Conservation (phyloP, 2,888 invertebrate genomes). For the Seira sanloemensis region DNA sequence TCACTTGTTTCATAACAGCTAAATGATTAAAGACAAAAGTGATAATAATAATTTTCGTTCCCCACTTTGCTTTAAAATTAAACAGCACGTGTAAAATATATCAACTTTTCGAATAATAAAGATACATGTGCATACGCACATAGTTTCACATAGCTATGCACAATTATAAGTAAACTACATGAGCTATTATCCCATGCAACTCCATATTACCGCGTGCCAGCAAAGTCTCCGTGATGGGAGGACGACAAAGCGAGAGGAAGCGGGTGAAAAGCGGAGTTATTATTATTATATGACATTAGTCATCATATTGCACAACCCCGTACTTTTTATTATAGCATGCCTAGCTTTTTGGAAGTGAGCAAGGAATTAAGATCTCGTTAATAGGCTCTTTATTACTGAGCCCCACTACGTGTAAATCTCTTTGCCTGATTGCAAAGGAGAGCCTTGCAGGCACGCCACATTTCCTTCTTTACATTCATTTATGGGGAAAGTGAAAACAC, state of each 20-base stretch:
- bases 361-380: constrained; percentile 56
- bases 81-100: no score
- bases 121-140: no score
- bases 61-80: no score
- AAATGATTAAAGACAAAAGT: no score
- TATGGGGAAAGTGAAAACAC: neutral
- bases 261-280: constrained; percentile 17
- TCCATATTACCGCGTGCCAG: no score
- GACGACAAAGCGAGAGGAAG: neutral
- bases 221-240: no score
- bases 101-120: no score
- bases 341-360: constrained; percentile 35
- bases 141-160: no score
- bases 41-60: no score
- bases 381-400: constrained; percentile 54
- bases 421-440: constrained; percentile 29
- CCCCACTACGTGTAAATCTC: constrained; percentile 46
- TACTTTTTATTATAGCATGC: neutral
- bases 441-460: constrained; percentile 20
- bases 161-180: no score
- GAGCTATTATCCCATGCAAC: no score
- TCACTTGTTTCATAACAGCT: no score
- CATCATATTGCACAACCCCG: neutral
- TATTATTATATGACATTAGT: constrained; percentile 12
- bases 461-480: neutral